Conservation (phyloP, 2,888 invertebrate species). For the Erebia ligea region DNA sequence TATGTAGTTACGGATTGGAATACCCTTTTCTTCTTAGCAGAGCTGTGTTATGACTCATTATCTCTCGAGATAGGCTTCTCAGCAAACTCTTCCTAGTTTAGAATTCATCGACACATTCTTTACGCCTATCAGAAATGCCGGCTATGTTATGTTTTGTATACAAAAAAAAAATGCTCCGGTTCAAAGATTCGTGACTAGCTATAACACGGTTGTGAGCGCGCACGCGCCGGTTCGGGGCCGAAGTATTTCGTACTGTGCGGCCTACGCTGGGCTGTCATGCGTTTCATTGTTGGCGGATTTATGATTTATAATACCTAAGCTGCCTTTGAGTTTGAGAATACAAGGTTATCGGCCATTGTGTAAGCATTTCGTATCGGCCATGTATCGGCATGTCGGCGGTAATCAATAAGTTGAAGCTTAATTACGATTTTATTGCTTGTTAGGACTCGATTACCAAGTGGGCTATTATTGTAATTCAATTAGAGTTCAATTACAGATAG, state of each 20-base stretch:
- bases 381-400: conserved; percentile 26
- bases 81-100: background rate
- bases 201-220: conserved; percentile 60
- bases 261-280: conserved; percentile 65
- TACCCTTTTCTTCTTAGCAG: background rate
- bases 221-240: conserved; percentile 72
- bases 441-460: background rate
- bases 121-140: conserved; percentile 36
- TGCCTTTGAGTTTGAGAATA: conserved; percentile 57
- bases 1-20: background rate
- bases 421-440: conserved; percentile 24
- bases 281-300: conserved; percentile 68
- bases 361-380: conserved; percentile 48
- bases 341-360: conserved; percentile 64
- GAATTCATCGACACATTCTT: background rate
- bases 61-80: background rate
- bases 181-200: conserved; percentile 71
- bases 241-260: conserved; percentile 65
- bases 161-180: conserved; percentile 63
- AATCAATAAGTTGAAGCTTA: conserved; percentile 20
- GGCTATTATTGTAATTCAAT: conserved; percentile 2
- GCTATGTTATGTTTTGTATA: conserved; percentile 60
- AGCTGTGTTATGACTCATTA: too few relatives aligned
- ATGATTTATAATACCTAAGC: conserved; percentile 67
- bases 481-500: background rate